These are phyloP conservation scores for Diogma glabrata DNA, from an alignment of 2,888 invertebrate species.

Conservation along the genomic window DNA sequence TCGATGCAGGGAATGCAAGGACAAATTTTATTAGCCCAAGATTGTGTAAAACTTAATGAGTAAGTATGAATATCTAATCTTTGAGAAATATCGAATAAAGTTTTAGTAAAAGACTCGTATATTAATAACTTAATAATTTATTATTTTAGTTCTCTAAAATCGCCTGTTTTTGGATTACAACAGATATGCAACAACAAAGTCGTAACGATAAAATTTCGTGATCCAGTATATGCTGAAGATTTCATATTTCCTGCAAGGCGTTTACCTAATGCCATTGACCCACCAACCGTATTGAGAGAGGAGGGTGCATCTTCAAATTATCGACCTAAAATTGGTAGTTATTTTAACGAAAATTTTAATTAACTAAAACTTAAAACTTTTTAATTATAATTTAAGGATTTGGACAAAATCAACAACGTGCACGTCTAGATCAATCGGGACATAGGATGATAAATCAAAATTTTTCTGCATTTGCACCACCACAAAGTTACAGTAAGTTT, in stretches of 20 bases:
- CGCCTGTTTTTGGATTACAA: slow-evolving; percentile 59
- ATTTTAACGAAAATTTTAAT: slow-evolving; percentile 9
- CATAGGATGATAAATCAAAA: slow-evolving; percentile 62
- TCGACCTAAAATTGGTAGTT: slow-evolving; percentile 61
- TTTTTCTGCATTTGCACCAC: slow-evolving; percentile 27
- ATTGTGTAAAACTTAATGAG: slow-evolving; percentile 57
- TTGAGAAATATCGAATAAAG: background rate
- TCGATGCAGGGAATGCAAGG: slow-evolving; percentile 77
- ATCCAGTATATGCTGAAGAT: slow-evolving; percentile 63
- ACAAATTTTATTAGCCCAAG: slow-evolving; percentile 57
- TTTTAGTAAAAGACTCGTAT: background rate
- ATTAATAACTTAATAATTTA: background rate
- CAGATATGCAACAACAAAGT: slow-evolving; percentile 47
- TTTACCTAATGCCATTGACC: slow-evolving; percentile 54
- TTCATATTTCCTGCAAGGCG: slow-evolving; percentile 68
- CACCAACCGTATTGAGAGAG: slow-evolving; percentile 61
- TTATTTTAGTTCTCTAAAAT: slow-evolving; percentile 44
- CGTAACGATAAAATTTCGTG: slow-evolving; percentile 59
- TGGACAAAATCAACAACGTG: slow-evolving; percentile 50
- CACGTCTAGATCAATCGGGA: slow-evolving; percentile 53
- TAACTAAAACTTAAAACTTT: background rate
- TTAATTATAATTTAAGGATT: slow-evolving; percentile 40
- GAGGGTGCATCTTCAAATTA: slow-evolving; percentile 51
- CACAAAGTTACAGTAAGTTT: slow-evolving; percentile 15
- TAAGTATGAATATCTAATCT: slow-evolving; percentile 30